Conservation (phyloP, 2,888 invertebrate species). For the Lepidonotus clava region DNA sequence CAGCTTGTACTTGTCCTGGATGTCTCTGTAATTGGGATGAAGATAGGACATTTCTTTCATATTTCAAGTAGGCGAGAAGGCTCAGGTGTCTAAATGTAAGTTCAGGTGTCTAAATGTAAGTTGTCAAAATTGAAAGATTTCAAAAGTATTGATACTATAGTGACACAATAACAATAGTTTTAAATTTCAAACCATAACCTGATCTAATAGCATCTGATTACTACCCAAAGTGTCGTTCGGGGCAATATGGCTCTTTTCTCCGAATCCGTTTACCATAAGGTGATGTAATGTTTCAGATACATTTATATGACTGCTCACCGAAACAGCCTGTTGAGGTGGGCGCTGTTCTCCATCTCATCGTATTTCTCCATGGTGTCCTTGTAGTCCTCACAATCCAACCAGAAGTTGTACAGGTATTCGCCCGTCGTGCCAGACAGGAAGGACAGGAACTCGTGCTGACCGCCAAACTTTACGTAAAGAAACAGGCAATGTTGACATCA, state of each 20-base stretch:
- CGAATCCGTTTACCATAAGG: too few relatives aligned
- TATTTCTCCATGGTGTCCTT: slow-evolving; percentile 79
- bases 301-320: too few relatives aligned
- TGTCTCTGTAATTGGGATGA: slow-evolving; percentile 78
- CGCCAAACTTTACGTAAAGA: slow-evolving; percentile 12
- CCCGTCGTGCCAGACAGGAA: slow-evolving; percentile 78
- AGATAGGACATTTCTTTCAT: neutral
- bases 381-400: slow-evolving; percentile 80
- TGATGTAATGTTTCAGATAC: too few relatives aligned
- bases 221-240: too few relatives aligned
- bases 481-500: neutral
- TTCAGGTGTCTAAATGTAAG: neutral
- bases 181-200: too few relatives aligned
- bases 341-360: slow-evolving; percentile 74
- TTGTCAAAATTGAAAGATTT: too few relatives aligned
- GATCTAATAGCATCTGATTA: too few relatives aligned
- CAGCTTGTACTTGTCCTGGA: slow-evolving; percentile 79
- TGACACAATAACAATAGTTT: too few relatives aligned
- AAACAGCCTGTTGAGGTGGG: slow-evolving; percentile 76
- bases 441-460: slow-evolving; percentile 71
- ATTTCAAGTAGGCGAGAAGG: neutral
- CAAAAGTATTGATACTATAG: too few relatives aligned
- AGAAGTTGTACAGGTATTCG: slow-evolving; percentile 77
- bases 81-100: neutral
- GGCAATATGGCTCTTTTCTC: too few relatives aligned